These are phyloP conservation scores for Psilopsiagon aurifrons DNA, from an alignment of 2,113 vertebrate species.

Conservation along the genomic window DNA sequence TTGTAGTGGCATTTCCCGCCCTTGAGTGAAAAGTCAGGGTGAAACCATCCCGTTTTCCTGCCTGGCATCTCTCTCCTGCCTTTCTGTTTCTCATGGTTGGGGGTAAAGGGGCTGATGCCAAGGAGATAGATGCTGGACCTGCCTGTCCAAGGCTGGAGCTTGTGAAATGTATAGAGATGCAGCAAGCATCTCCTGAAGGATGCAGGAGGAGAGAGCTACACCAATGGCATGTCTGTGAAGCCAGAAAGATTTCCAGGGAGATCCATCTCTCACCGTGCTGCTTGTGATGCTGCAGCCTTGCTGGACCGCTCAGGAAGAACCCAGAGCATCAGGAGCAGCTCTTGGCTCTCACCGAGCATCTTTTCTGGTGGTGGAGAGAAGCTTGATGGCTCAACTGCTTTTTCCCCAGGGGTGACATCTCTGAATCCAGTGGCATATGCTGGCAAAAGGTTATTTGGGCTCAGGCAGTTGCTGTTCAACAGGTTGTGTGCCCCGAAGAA, in stretches of 20 bases:
- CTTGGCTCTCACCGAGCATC: not conserved
- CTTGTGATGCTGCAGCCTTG: not conserved
- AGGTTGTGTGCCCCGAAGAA: not conserved
- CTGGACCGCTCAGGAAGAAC: not conserved
- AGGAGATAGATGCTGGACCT: not conserved
- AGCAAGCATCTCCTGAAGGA: not conserved
- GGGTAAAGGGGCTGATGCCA: not conserved
- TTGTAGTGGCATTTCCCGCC: fast-evolving
- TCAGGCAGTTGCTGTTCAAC: not conserved
- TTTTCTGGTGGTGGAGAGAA: not conserved
- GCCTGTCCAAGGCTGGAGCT: not conserved
- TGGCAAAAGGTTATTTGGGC: not conserved
- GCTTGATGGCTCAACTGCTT: not conserved
- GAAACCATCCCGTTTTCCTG: not conserved
- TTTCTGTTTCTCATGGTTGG: not conserved
- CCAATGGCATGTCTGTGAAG: not conserved
- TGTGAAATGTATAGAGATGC: not conserved
- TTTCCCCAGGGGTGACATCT: not conserved
- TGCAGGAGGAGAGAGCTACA: not conserved
- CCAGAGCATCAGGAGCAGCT: not conserved
- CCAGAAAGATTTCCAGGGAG: not conserved
- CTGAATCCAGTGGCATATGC: fast-evolving
- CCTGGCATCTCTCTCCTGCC: not conserved
- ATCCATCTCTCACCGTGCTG: not conserved
- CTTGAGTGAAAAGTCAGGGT: not conserved